Evolutionary conservation across 2,888 invertebrate genomes (phyloP), one percentile per base, ranked within the genome.

Genomic region (Andricus quercusramuli): DNA sequence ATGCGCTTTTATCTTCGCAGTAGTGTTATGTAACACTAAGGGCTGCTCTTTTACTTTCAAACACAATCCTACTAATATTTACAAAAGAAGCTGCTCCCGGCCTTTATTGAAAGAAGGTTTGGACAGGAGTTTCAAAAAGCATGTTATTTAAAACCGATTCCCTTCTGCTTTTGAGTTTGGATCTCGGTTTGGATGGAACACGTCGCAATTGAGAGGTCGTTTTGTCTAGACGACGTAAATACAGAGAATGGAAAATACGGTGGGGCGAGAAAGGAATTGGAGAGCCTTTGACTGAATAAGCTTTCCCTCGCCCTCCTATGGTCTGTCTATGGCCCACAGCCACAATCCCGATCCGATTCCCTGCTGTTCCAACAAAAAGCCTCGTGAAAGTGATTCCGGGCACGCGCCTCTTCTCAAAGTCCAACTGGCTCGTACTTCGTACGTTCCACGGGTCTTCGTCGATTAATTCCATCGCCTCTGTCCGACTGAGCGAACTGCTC

Each of bases 251-350:
- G 68, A 68, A 70, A 70, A 70, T 70, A 70, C 70, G 20, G 29
- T 70, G 67, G 47, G 29, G 41, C 47, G 70, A 47, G 29, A 47
- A 70, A 70, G 70, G 51, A 51, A 70, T 70, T 70, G 51, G 44
- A 70, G 70, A 70, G 70, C 51, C 70, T 70, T 51, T 70, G 70
- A 70, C 70, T 70, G 70, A 70, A 70, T 70, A 70, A 70, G 51
- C 70, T 70, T 70, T 68, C 68, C 68, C 70, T 70, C 47, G 37
- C 44, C 22, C 47, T 51, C 22, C 22, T 20, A 70, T 51, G 51
- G 70, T 51, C 70, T 70, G 47, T 29, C 70, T 51, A 70, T 70
- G 70, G 70, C 70, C 47, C 70, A 47, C 29, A 22, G 70, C 70
- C 47, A 70, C 70, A 70, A 70, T 70, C 70, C 51, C 29, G 70